Conservation (phyloP, 2,113 vertebrate species). For the Aphyosemion australe region DNA sequence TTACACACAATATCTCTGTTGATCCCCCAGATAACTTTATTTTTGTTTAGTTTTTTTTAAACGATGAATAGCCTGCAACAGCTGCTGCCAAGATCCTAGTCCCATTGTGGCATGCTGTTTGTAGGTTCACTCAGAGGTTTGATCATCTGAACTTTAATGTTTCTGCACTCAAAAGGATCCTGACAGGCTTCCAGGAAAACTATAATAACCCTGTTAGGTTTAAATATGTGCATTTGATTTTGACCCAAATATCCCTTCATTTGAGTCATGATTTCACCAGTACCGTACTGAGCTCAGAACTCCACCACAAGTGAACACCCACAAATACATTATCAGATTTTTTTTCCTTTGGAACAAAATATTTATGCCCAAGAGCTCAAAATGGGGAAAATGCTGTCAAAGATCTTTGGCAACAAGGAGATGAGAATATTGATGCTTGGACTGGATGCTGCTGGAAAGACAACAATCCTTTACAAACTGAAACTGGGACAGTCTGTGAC, state of each 20-base stretch:
- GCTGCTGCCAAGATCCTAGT: constrained; percentile 57
- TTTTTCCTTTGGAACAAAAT: constrained; percentile 50
- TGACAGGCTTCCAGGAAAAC: constrained; percentile 24
- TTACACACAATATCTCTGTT: neutral
- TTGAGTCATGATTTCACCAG: constrained; percentile 48
- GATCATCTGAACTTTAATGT: constrained; percentile 45
- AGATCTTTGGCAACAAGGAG: constrained; percentile 99
- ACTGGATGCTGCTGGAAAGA: constrained; percentile 97
- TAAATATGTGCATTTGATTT: constrained; percentile 50
- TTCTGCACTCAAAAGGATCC: constrained; percentile 35
- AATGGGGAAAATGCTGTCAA: constrained; percentile 99
- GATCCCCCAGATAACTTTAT: constrained; percentile 13
- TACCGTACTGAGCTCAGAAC: constrained; percentile 26
- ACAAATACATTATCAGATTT: constrained; percentile 5
- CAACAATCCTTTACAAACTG: constrained; percentile 98
- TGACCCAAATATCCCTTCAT: constrained; percentile 19
- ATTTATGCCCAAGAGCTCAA: constrained; percentile 82
- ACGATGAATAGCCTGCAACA: constrained; percentile 56
- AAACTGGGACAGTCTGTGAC: constrained; percentile 99
- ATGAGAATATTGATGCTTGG: constrained; percentile 99
- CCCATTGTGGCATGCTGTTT: constrained; percentile 61
- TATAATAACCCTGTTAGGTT: constrained; percentile 3
- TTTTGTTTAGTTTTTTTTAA: constrained; percentile 17
- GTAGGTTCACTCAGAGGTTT: constrained; percentile 26
- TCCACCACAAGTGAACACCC: constrained; percentile 17